Evolutionary conservation across 2,113 vertebrate genomes (phyloP).

Genomic region (Puffinus mauretanicus): DNA sequence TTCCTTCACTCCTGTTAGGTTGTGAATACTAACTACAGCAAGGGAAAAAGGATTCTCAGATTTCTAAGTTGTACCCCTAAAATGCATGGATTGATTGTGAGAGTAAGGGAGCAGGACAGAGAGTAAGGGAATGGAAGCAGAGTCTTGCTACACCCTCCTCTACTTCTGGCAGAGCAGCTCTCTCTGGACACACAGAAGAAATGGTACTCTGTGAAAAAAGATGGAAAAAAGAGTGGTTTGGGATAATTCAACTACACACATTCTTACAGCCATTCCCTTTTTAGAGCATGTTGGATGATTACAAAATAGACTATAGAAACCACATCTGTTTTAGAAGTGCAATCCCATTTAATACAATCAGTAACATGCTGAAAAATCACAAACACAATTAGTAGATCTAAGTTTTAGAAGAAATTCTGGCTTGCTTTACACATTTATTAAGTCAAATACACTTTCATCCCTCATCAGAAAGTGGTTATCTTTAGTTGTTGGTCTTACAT

Average conservation of each 20-base stretch:
- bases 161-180: not conserved
- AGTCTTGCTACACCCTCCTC: not conserved
- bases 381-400: not conserved
- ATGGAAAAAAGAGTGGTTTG: not conserved
- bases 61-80: not conserved
- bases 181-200: not conserved
- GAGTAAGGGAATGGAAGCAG: not conserved
- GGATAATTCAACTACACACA: fast-evolving
- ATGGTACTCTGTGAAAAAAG: not conserved
- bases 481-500: not conserved
- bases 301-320: not conserved
- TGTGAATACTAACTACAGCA: not conserved
- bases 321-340: not conserved
- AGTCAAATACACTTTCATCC: not conserved
- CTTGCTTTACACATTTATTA: not conserved
- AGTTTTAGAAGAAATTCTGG: not conserved
- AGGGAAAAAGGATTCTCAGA: not conserved
- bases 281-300: not conserved
- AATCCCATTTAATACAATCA: not conserved
- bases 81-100: not conserved
- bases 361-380: not conserved
- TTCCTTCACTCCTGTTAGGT: not conserved
- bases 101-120: not conserved
- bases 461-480: not conserved
- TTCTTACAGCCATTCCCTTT: not conserved